These are phyloP conservation scores for Tachyglossus aculeatus DNA, from an alignment of 2,797 vertebrate genomes.

Conservation along the genomic window DNA sequence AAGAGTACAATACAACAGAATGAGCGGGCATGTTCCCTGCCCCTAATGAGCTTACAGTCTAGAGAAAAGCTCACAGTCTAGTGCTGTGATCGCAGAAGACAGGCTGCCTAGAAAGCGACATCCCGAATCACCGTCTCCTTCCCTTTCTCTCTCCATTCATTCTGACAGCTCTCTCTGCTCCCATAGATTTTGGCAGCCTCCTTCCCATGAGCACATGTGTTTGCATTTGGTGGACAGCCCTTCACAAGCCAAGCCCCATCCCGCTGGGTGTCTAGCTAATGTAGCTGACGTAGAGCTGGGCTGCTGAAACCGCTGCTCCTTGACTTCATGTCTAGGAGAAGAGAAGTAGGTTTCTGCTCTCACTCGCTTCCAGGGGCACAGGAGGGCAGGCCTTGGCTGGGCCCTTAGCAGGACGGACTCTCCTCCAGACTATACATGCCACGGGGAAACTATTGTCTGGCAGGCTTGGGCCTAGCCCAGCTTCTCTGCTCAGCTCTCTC, in stretches of 20 bases:
- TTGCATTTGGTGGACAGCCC: neutral
- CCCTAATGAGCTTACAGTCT: too few species aligned
- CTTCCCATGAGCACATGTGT: neutral
- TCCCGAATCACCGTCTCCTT: constrained; percentile 47
- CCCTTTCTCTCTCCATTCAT: neutral
- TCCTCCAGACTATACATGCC: too few species aligned
- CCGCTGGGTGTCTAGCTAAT: neutral
- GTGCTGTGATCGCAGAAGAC: too few species aligned
- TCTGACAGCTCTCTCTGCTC: neutral
- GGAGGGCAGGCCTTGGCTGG: neutral
- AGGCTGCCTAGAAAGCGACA: too few species aligned
- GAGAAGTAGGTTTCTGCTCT: too few species aligned
- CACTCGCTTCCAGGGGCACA: neutral
- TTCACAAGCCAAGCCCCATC: neutral
- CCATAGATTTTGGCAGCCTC: neutral
- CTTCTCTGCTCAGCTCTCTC: too few species aligned
- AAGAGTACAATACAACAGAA: too few species aligned
- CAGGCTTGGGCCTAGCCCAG: too few species aligned
- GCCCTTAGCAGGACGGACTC: neutral
- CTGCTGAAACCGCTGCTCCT: neutral
- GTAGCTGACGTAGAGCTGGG: neutral
- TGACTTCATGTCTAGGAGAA: too few species aligned
- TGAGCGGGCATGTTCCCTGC: too few species aligned
- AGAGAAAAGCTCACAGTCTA: too few species aligned
- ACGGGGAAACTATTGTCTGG: too few species aligned